Evolutionary conservation across 2,113 vertebrate genomes (phyloP), one percentile per base, ranked within the genome.

Genomic region (Thamnophis sirtalis): DNA sequence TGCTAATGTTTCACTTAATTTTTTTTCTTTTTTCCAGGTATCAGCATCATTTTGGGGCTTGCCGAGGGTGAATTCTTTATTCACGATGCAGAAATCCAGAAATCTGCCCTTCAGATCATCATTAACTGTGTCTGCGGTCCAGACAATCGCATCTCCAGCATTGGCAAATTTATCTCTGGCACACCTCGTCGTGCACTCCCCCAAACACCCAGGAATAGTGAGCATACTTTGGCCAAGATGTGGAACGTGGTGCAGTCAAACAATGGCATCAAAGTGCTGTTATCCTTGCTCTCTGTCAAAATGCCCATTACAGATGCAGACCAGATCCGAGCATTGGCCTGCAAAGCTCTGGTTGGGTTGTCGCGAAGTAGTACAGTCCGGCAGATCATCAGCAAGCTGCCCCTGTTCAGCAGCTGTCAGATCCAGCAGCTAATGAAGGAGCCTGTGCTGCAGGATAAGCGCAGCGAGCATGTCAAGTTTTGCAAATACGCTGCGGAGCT

Each of bases 341-440:
- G 99, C 94, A 99, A 99, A 94, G 99, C 99, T 24, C 96, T 99
- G 93, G 99, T 99, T 90, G 99, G 99, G 60, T 96, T 99, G 54
- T 99, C 98, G 0, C 98, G 99, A 48, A 99, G 99, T 92, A 98
- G 97, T 91, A 98, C 99, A 0, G 99, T 99, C 19, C 97, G 98
- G 91, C 99, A 99, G 97, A 99, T 99, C 93, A 99, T 99, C 97
- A 98, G 99, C 97, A 99, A 99, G 96, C 98, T 99, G 49, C 99
- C 99, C 11, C 97, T 99, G 91, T 99, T 99, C 96, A 99, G 99
- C 97, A 99, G 99, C 91, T 99, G 99, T 48, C 99, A 99, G 96
- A 99, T 99, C 96, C 99, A 99, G 97, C 99, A 99, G 96, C 97
- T 99, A 94, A 99, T 99, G 99, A 99, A 99, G 93, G 99, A 99